Conservation (phyloP, 2,888 invertebrate species). For the Thymelicus lineola region DNA sequence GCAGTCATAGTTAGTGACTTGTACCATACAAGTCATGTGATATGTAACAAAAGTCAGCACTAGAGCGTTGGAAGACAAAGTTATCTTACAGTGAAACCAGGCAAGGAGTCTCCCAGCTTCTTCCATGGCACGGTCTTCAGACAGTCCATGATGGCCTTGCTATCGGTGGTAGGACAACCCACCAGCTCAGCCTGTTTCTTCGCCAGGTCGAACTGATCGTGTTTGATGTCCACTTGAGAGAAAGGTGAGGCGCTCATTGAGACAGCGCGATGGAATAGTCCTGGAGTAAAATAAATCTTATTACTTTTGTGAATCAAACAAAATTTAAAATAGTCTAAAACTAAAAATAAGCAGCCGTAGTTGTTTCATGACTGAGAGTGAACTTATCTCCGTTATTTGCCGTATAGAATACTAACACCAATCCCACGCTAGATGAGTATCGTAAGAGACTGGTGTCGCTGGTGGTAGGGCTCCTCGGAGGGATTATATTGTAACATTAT, state of each 20-base stretch:
- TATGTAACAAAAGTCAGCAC: too few species aligned
- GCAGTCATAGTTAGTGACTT: too few species aligned
- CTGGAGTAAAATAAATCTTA: constrained; percentile 54
- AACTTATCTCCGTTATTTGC: too few species aligned
- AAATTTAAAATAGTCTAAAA: too few species aligned
- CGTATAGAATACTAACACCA: too few species aligned
- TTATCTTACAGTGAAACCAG: constrained; percentile 69
- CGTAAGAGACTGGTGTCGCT: too few species aligned
- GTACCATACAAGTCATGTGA: too few species aligned
- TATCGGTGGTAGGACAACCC: constrained; percentile 82
- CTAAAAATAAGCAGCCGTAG: too few species aligned
- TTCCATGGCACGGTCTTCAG: constrained; percentile 75
- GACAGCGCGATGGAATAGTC: constrained; percentile 88
- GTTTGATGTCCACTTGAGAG: constrained; percentile 79
- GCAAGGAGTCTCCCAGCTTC: constrained; percentile 74
- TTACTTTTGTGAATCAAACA: neutral
- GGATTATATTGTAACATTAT: too few species aligned
- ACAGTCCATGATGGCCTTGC: constrained; percentile 83
- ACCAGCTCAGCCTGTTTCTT: constrained; percentile 85
- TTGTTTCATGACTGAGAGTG: too few species aligned
- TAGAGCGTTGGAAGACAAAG: neutral
- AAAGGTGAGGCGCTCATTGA: constrained; percentile 87
- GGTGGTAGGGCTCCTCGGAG: too few species aligned
- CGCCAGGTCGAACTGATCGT: constrained; percentile 84
- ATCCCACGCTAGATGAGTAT: too few species aligned